Conservation (phyloP, 2,797 vertebrate genomes). For the Numenius phaeopus region DNA sequence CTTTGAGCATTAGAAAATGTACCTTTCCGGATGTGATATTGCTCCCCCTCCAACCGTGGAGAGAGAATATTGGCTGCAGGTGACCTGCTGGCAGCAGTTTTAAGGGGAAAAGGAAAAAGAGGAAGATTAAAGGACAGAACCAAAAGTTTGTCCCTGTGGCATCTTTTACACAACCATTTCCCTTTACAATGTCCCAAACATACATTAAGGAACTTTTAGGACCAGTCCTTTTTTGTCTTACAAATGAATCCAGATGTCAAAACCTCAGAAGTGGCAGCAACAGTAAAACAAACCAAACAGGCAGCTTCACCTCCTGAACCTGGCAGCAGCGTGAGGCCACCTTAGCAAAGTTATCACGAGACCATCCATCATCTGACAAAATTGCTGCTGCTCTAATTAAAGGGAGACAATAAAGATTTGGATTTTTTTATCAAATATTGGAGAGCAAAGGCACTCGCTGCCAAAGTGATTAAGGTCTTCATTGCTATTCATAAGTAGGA, state of each 20-base stretch:
- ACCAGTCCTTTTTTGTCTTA: background rate
- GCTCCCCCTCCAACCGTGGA: background rate
- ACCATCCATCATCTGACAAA: background rate
- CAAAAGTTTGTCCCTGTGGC: background rate
- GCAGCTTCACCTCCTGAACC: background rate
- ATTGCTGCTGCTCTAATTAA: background rate
- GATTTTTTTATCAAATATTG: background rate
- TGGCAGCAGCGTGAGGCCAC: background rate
- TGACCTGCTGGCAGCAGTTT: background rate
- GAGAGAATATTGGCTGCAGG: background rate
- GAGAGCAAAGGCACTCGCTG: background rate
- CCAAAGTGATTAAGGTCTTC: background rate
- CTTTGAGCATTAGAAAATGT: background rate
- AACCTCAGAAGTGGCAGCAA: background rate
- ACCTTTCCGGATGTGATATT: background rate
- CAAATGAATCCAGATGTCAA: background rate
- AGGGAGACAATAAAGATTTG: background rate
- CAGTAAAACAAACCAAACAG: background rate
- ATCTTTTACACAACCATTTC: background rate
- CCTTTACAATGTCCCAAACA: background rate
- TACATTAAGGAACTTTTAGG: constrained; percentile 12
- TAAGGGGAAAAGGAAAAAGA: background rate
- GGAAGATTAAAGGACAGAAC: constrained; percentile 25
- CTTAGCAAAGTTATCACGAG: background rate
- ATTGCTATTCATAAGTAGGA: background rate